Percentiles rank a stretch among this genome's conserved stretches.
Conservation (phyloP, 2,797 vertebrate species). For the Psittacula echo region DNA sequence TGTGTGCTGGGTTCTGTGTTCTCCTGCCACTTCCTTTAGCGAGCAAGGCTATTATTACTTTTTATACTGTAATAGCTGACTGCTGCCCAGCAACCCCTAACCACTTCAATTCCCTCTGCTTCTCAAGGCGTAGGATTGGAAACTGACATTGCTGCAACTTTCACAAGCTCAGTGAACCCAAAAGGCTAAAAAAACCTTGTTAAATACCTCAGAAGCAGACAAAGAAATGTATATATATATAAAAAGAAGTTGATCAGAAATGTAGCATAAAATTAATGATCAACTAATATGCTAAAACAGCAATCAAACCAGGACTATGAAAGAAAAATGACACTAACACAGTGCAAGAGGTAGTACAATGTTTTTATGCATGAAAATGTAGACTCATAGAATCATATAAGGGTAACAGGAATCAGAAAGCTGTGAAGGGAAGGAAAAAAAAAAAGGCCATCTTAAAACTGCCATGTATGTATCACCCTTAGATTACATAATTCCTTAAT, state of each 20-base stretch:
- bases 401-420: background rate
- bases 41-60: conserved; percentile 50
- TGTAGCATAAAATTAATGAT: conserved; percentile 19
- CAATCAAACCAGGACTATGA: background rate
- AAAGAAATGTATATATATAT: background rate
- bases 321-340: background rate
- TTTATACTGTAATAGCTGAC: conserved; percentile 54
- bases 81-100: conserved; percentile 61
- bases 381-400: background rate
- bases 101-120: conserved; percentile 55
- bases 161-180: conserved; percentile 63
- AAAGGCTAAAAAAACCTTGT: conserved; percentile 67
- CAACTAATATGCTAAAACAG: background rate
- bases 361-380: background rate
- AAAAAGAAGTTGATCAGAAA: background rate
- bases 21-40: conserved; percentile 32
- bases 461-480: background rate
- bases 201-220: conserved; percentile 35
- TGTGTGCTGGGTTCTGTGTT: conserved; percentile 52
- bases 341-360: background rate
- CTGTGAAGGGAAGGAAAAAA: background rate
- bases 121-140: conserved; percentile 65
- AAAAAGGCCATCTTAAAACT: background rate
- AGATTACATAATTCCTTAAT: background rate
- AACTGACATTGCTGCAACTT: conserved; percentile 58